Conservation (phyloP, 2,888 invertebrate genomes). For the Cremastinae sp. region DNA sequence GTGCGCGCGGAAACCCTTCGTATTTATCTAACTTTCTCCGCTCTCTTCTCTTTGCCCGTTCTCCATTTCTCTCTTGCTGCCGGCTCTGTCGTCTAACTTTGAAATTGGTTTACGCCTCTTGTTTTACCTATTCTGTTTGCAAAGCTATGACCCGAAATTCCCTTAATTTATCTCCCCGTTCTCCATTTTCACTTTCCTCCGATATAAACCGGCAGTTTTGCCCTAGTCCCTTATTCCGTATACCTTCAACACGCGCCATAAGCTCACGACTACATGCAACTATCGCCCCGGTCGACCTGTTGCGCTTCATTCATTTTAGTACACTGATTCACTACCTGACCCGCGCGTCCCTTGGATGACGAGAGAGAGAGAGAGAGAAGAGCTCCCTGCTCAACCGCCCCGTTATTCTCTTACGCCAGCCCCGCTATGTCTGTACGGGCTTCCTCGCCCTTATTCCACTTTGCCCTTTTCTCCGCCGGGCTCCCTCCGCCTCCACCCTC, state of each 20-base stretch:
- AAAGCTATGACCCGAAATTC: slow-evolving; percentile 65
- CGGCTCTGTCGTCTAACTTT: slow-evolving; percentile 56
- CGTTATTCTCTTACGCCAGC: not conserved
- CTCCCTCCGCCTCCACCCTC: slow-evolving; percentile 42
- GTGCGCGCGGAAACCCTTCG: not conserved
- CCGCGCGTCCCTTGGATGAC: slow-evolving; percentile 67
- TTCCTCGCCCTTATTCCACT: slow-evolving; percentile 10
- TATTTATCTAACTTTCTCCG: not conserved
- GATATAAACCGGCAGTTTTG: slow-evolving; percentile 59
- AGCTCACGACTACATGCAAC: slow-evolving; percentile 68
- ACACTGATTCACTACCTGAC: slow-evolving; percentile 73
- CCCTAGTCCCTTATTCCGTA: slow-evolving; percentile 45
- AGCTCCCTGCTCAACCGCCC: slow-evolving; percentile 21
- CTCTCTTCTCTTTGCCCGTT: slow-evolving; percentile 9
- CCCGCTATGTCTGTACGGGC: slow-evolving; percentile 1
- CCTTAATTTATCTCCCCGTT: slow-evolving; percentile 34
- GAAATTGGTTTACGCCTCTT: slow-evolving; percentile 66
- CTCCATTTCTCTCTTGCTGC: slow-evolving; percentile 7
- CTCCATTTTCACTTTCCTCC: slow-evolving; percentile 39
- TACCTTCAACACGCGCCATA: slow-evolving; percentile 66
- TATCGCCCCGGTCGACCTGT: slow-evolving; percentile 71
- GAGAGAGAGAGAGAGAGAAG: too few relatives aligned
- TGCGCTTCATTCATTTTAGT: slow-evolving; percentile 76
- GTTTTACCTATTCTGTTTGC: slow-evolving; percentile 66
- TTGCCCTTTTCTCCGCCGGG: slow-evolving; percentile 13